These are phyloP conservation scores for Eonycteris spelaea DNA, from an alignment of 2,113 vertebrate species.

Conservation along the genomic window DNA sequence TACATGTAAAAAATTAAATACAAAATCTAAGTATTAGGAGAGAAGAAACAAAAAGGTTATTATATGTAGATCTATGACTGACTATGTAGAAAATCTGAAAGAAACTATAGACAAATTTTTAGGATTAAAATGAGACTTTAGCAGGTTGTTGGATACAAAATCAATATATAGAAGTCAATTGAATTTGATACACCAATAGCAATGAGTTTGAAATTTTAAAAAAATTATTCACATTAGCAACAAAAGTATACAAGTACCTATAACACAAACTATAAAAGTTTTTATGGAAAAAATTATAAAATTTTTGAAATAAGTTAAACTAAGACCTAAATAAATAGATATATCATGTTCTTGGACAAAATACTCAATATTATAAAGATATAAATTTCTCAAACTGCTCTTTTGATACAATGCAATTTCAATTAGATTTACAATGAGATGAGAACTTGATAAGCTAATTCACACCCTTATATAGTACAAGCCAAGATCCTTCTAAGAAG, in stretches of 20 bases:
- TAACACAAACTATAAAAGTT: neutral
- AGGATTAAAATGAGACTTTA: slow-evolving; percentile 49
- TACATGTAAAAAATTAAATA: slow-evolving; percentile 21
- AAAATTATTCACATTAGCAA: slow-evolving; percentile 30
- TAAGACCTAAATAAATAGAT: slow-evolving; percentile 36
- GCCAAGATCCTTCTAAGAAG: neutral
- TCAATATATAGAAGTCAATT: slow-evolving; percentile 62
- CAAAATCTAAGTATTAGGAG: neutral
- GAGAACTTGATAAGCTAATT: slow-evolving; percentile 6
- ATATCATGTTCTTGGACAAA: slow-evolving; percentile 23
- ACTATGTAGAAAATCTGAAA: neutral
- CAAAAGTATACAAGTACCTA: slow-evolving; percentile 11
- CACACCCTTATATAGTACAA: neutral
- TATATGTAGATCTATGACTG: neutral
- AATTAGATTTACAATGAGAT: neutral
- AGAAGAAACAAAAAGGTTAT: neutral
- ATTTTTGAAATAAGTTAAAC: slow-evolving; percentile 24
- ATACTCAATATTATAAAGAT: slow-evolving; percentile 9
- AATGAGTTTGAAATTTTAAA: slow-evolving; percentile 45
- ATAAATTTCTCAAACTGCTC: neutral
- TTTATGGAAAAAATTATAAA: slow-evolving; percentile 38
- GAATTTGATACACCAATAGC: slow-evolving; percentile 7
- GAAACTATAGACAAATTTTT: slow-evolving; percentile 6
- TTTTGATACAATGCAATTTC: slow-evolving; percentile 3
- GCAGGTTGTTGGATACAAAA: slow-evolving; percentile 58